Base-by-base conservation (phyloP, 2,888 invertebrate species). In the Caenorhabditis sp. region DNA sequence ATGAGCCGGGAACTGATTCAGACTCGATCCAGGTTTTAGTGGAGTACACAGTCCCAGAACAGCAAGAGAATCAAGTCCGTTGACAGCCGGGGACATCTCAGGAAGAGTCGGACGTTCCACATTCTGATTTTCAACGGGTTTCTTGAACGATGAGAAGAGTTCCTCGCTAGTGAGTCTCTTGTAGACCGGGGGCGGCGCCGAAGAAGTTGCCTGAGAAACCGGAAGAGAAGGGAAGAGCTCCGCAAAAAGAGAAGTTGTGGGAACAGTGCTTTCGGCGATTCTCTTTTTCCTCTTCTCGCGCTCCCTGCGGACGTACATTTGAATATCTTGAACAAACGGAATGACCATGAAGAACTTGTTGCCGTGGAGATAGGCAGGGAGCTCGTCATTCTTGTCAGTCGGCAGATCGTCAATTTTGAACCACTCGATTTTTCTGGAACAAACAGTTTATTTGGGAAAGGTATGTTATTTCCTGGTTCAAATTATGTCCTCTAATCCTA, bases 401-500 rank as follows among this genome's bases (percentile, higher is more conserved):
- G 91, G 91, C 20, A 91, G 68, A 69, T 89, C 89, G 55, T 71
- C 76, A 11, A 91, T 70, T n/a, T 84, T 94, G 93, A 98, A 98
- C 98, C 98, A 98, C 91, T 96, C 82, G 40, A 91, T 88, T 22
- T 91, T 86, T 61, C 90, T 90, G 32, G 8, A 68, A 68, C 13
- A 51, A 32, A n/a, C n/a, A n/a, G n/a, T n/a, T n/a, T n/a, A n/a
- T n/a, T n/a, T n/a, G n/a, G n/a, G 32, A 32, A 32, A 32, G 32
- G 9, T 32, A 32, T n/a, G n/a, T n/a, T n/a, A n/a, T n/a, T n/a
- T n/a, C n/a, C n/a, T n/a, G n/a, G n/a, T n/a, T n/a, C n/a, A n/a
- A n/a, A n/a, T n/a, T n/a, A n/a, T n/a, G n/a, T n/a, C n/a, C n/a
- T n/a, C n/a, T n/a, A 32, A 32, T 4, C 9, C 32, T 32, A 4